Base-by-base conservation (phyloP, 2,113 vertebrate species). In the Pogonocichla stellata region DNA sequence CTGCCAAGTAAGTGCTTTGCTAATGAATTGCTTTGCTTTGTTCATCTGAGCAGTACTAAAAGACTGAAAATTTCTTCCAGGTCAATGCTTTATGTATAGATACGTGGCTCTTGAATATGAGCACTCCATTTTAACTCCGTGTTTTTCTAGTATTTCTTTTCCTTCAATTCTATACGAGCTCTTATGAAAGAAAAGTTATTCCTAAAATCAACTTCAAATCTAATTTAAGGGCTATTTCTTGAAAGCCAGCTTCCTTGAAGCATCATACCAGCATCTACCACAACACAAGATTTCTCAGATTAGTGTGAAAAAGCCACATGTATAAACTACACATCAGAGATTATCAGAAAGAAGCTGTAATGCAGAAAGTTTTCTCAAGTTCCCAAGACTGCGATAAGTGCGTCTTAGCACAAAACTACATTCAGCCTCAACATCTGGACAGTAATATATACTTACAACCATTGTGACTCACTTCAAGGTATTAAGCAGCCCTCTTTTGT, bases 41-140 rank as follows among this genome's bases (percentile, higher is more conserved):
- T 70, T 69, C 38, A 75, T 54, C 47, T 51, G 38, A 31, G 29
- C 81, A 90, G 78, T 58, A 56, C 29, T 80, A 75, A 64, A 75
- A 88, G 51, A 82, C 31, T 70, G 33, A 50, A 38, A 42, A 92
- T 83, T 86, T 78, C 94, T 97, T 97, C 88, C 93, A 93, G 93
- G 90, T 94, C 96, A 97, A 75, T 72, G 64, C 26, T 96, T 96
- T 92, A 95, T 85, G 51, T 91, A 93, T 43, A 93, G 80, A 94
- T 70, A 80, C 0, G 2, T 47, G 57, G 54, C 74, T 91, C 78
- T 71, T 58, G 86, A 87, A 85, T 62, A 73, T 8, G 12, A 90
- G 54, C 65, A 36, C 25, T 91, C 69, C 12, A 83, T 80, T 92
- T 87, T 71, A 95, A 81, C 62, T 61, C 50, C 18, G 10, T 12